Percentiles rank a stretch among this genome's conserved stretches.
These are phyloP conservation scores for Lochmaea crataegi DNA, from an alignment of 2,888 invertebrate species.

Conservation along the genomic window DNA sequence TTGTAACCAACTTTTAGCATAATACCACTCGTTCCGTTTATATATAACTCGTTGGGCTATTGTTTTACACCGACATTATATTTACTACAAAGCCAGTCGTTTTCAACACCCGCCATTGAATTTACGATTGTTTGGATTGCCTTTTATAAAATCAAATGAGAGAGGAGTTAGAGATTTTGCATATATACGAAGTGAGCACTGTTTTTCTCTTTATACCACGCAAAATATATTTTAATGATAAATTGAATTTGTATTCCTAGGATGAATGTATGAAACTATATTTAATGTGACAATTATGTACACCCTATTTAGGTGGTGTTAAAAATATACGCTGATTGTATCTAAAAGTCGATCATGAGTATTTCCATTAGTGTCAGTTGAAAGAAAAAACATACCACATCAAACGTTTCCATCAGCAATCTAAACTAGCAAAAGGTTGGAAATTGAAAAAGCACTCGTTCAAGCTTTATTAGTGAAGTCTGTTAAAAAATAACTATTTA, in stretches of 20 bases:
- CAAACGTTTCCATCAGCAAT: too few species aligned
- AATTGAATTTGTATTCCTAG: not conserved
- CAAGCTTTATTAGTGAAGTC: too few species aligned
- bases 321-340: too few species aligned
- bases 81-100: conserved; percentile 45
- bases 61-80: conserved; percentile 47
- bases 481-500: too few species aligned
- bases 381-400: too few species aligned
- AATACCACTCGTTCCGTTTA: conserved; percentile 45
- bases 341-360: too few species aligned
- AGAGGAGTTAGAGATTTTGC: conserved; percentile 18
- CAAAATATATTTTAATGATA: not conserved
- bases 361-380: too few species aligned
- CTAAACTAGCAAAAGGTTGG: too few species aligned
- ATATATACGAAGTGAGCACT: conserved; percentile 16
- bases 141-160: conserved; percentile 36
- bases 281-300: too few species aligned
- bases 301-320: too few species aligned
- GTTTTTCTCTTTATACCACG: conserved; percentile 15
- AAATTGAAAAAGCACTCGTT: too few species aligned
- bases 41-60: conserved; percentile 44
- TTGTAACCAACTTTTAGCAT: conserved; percentile 47
- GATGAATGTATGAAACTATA: too few species aligned
- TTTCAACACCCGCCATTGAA: conserved; percentile 47
- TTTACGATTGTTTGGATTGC: conserved; percentile 40